These are phyloP conservation scores for Drosophila pseudotakahashii DNA, from an alignment of 2,888 invertebrate genomes.

Conservation along the genomic window DNA sequence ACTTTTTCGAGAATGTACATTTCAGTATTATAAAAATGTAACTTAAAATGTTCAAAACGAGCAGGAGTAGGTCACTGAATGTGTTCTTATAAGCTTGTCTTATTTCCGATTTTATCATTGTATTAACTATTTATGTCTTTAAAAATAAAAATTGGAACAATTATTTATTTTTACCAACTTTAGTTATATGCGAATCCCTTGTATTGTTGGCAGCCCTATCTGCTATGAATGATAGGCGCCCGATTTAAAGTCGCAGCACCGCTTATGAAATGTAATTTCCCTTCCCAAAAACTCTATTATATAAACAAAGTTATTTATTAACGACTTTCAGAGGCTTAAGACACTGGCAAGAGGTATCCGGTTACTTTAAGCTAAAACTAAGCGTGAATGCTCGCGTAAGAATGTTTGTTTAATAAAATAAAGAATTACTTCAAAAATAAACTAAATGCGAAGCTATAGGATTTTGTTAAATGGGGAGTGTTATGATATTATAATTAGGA, in stretches of 20 bases:
- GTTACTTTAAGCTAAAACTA: conserved; percentile 5
- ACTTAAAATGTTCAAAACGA: no score
- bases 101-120: no score
- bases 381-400: background rate
- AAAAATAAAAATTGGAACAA: no score
- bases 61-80: no score
- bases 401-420: background rate
- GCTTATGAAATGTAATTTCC: background rate
- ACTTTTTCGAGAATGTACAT: background rate
- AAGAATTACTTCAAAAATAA: background rate
- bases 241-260: background rate
- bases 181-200: no score
- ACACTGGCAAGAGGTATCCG: conserved; percentile 32
- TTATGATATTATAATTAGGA: background rate
- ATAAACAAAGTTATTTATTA: background rate
- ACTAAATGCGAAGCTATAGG: background rate
- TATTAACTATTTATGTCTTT: no score
- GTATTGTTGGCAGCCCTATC: background rate
- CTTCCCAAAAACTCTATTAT: background rate
- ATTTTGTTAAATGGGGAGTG: no score
- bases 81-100: no score
- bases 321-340: conserved; percentile 17
- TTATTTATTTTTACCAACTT: no score
- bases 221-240: background rate
- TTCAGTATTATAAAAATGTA: no score